phyloP scores from a whole-genome alignment of 2,888 invertebrate species.

The Trachelus tabidus region DNA sequence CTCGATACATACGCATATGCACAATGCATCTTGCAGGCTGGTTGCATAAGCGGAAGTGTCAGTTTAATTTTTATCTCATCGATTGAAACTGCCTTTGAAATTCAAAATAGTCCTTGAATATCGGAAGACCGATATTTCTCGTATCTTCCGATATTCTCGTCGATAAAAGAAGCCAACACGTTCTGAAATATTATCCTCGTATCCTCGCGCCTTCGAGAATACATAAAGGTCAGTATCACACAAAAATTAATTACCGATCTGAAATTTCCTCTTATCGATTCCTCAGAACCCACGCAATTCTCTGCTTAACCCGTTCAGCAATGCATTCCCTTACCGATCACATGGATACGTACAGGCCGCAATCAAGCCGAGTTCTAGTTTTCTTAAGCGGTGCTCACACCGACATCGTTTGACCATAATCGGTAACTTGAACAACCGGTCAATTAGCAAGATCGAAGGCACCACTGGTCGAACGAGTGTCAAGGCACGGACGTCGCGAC shows the following conservation, averaged over 20 bases:
- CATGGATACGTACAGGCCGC: background rate
- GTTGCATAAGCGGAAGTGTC: constrained; percentile 47
- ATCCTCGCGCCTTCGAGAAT: background rate
- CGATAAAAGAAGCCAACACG: background rate
- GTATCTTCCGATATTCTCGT: too few relatives aligned
- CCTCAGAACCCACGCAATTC: background rate
- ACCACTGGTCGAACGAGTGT: background rate
- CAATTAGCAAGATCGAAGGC: constrained; percentile 25
- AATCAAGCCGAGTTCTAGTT: background rate
- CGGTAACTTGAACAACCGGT: constrained; percentile 56
- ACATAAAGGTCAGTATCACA: constrained; percentile 33
- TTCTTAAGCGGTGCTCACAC: background rate
- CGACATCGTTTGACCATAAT: constrained; percentile 44
- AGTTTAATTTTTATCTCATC: too few relatives aligned
- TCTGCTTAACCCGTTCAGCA: background rate
- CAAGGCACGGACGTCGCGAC: background rate
- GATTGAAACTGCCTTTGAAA: too few relatives aligned
- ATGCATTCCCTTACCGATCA: background rate
- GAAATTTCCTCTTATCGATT: constrained; percentile 14
- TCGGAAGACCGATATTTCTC: background rate
- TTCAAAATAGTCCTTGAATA: background rate
- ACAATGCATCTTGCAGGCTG: constrained; percentile 21
- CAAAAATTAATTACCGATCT: constrained; percentile 12
- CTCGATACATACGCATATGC: too few relatives aligned
- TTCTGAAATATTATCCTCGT: background rate